Evolutionary conservation across 2,797 vertebrate genomes (phyloP).

Genomic region (Chiroxiphia lanceolata): DNA sequence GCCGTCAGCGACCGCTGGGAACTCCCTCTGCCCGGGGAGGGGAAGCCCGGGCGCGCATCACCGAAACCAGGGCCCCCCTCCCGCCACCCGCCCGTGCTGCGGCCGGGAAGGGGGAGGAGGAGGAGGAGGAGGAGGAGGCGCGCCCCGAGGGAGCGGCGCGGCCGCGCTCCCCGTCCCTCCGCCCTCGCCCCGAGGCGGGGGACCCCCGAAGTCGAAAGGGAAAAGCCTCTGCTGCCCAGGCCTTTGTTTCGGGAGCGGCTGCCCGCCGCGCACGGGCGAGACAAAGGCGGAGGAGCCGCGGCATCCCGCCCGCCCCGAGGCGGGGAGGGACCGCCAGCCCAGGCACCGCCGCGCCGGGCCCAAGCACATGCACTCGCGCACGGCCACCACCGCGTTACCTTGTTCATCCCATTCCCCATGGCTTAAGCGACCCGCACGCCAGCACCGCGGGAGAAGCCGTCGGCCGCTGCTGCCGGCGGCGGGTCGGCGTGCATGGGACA

Average conservation of each 20-base stretch:
- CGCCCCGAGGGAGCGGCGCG: background rate
- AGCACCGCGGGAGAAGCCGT: constrained; percentile 10
- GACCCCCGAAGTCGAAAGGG: background rate
- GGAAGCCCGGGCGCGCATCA: background rate
- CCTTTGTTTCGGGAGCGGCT: background rate
- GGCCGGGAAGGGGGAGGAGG: background rate
- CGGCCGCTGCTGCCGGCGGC: background rate
- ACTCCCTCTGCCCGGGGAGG: background rate
- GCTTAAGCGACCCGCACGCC: constrained; percentile 40
- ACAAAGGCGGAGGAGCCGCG: background rate
- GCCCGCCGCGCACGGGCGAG: background rate
- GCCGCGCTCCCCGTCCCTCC: background rate
- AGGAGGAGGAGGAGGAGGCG: background rate
- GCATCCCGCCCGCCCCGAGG: background rate
- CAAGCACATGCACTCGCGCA: constrained; percentile 3
- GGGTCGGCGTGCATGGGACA: constrained; percentile 21
- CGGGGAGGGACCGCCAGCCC: background rate
- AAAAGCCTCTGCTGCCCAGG: background rate
- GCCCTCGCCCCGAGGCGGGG: background rate
- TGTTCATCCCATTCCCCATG: constrained; percentile 81
- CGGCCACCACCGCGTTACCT: constrained; percentile 64
- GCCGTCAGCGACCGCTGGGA: background rate
- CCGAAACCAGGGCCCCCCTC: background rate
- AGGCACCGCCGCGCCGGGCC: background rate
- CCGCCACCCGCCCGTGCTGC: background rate